phyloP scores from a whole-genome alignment of 2,797 vertebrate genomes.

The Rhincodon typus region DNA sequence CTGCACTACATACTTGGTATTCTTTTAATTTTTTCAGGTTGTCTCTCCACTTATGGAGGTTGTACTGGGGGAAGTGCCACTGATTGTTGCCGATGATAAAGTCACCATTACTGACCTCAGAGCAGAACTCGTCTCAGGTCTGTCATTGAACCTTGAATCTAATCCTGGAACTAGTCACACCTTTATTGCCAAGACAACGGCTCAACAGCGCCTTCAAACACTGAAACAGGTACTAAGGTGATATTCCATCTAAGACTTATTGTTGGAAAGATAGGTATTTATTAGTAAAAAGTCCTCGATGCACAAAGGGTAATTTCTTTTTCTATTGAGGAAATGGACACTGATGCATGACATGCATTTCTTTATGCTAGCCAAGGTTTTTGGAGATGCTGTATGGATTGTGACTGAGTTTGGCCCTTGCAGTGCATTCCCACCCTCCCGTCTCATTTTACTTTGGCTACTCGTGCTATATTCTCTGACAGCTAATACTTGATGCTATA shows the following conservation, averaged over 20 bases:
- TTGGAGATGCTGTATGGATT: neutral
- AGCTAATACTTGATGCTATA: neutral
- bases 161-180: slow-evolving; percentile 94
- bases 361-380: neutral
- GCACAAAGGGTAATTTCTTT: neutral
- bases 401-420: too few species aligned
- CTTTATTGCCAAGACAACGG: slow-evolving; percentile 82
- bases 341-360: neutral
- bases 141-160: slow-evolving; percentile 78
- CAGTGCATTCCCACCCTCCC: neutral
- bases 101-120: slow-evolving; percentile 85
- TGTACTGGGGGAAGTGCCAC: slow-evolving; percentile 72
- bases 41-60: slow-evolving; percentile 88
- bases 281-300: neutral
- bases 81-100: slow-evolving; percentile 90
- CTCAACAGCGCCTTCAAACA: slow-evolving; percentile 76
- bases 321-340: neutral
- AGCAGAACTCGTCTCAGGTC: slow-evolving; percentile 79
- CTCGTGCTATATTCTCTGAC: neutral
- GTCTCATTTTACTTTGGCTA: neutral
- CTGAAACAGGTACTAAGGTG: slow-evolving; percentile 78
- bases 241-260: neutral
- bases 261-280: neutral
- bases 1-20: neutral
- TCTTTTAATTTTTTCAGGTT: slow-evolving; percentile 62